Conservation (phyloP, 2,113 vertebrate species). For the Chunga burmeisteri region DNA sequence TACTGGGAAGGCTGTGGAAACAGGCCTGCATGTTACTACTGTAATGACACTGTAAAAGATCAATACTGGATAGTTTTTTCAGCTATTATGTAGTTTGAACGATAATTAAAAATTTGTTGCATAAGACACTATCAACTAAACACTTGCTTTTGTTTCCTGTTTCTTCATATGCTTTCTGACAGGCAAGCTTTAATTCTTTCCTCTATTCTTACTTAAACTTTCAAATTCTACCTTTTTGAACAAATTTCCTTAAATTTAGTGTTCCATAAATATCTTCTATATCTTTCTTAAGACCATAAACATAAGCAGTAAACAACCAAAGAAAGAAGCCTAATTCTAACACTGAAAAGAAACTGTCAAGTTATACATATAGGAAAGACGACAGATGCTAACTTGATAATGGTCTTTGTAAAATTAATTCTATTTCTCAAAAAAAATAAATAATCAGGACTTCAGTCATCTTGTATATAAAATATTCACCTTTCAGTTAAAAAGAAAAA, state of each 20-base stretch:
- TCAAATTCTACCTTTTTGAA: neutral
- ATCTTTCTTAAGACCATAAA: neutral
- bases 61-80: neutral
- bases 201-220: neutral
- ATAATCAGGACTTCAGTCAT: neutral
- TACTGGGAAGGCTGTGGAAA: neutral
- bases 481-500: neutral
- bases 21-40: neutral
- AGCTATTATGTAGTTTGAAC: neutral
- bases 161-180: neutral
- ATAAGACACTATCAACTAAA: neutral
- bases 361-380: neutral
- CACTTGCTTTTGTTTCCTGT: neutral
- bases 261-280: neutral
- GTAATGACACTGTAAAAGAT: neutral
- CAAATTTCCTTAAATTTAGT: neutral
- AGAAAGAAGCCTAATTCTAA: neutral
- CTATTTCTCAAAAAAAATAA: neutral
- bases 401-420: neutral
- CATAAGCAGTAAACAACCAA: neutral
- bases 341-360: neutral
- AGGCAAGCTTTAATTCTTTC: neutral
- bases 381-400: neutral
- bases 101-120: neutral
- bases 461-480: neutral